These are phyloP conservation scores for Leiothrix lutea DNA, from an alignment of 2,113 vertebrate genomes.

Conservation along the genomic window DNA sequence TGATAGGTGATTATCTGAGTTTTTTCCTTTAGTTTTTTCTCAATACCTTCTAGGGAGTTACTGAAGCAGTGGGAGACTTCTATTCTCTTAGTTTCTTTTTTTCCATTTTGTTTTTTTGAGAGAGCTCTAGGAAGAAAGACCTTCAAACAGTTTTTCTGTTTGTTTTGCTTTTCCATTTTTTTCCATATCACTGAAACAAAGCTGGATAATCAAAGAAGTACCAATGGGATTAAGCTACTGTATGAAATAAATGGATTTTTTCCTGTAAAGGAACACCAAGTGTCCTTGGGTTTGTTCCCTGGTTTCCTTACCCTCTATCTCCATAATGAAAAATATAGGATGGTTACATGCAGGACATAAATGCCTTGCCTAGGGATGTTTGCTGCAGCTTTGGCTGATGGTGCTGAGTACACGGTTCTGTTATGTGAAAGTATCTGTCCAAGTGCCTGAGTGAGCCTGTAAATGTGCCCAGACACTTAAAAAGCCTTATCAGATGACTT, in stretches of 20 bases:
- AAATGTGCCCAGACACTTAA: not conserved
- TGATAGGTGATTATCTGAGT: not conserved
- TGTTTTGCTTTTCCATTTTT: not conserved
- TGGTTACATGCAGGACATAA: not conserved
- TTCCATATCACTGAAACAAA: not conserved
- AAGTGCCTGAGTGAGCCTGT: not conserved
- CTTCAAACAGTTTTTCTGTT: not conserved
- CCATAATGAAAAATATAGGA: not conserved
- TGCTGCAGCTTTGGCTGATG: not conserved
- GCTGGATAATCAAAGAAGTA: not conserved
- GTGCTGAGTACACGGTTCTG: not conserved
- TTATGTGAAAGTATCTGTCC: not conserved
- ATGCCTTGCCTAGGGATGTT: not conserved
- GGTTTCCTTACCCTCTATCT: not conserved
- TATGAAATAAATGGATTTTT: not conserved
- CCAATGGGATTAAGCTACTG: not conserved
- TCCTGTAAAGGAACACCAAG: not conserved
- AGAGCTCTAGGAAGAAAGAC: not conserved
- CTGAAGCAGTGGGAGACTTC: not conserved
- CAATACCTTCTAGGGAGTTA: not conserved
- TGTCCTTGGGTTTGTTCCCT: not conserved
- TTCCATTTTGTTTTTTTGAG: not conserved
- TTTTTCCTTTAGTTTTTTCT: not conserved
- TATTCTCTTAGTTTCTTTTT: not conserved
- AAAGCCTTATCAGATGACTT: constrained; percentile 17